phyloP scores from a whole-genome alignment of 2,797 vertebrate species.

The Huso huso region DNA sequence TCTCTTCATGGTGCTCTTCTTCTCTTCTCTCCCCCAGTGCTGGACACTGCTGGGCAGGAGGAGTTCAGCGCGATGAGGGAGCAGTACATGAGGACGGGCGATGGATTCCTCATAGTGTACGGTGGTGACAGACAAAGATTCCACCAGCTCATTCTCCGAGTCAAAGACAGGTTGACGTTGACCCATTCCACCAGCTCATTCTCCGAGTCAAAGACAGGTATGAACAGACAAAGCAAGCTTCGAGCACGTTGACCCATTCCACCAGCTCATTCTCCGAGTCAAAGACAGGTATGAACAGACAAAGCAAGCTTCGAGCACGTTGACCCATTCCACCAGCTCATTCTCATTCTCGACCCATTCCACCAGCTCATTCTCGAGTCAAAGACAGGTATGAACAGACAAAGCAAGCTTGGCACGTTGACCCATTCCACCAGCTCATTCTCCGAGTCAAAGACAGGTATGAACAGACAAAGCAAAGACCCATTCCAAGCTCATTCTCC shows the following conservation, averaged over 20 bases:
- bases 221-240: slow-evolving; percentile 81
- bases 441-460: too few relatives aligned
- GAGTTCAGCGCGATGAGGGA: slow-evolving; percentile 99
- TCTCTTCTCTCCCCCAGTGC: slow-evolving; percentile 53
- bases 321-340: slow-evolving; percentile 96
- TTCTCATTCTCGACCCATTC: slow-evolving; percentile 88
- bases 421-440: too few relatives aligned
- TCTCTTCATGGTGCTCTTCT: neutral
- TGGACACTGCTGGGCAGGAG: slow-evolving; percentile 96
- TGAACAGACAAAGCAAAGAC: too few relatives aligned
- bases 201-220: slow-evolving; percentile 96
- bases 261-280: too few relatives aligned
- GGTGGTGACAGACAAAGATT: slow-evolving; percentile 94
- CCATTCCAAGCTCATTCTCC: too few relatives aligned
- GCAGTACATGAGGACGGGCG: slow-evolving; percentile 97
- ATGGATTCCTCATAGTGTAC: slow-evolving; percentile 95
- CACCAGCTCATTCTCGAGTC: slow-evolving; percentile 95
- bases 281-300: too few relatives aligned
- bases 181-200: slow-evolving; percentile 95
- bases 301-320: too few relatives aligned
- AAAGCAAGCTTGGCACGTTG: slow-evolving; percentile 97
- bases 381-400: slow-evolving; percentile 91
- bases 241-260: too few relatives aligned
- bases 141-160: slow-evolving; percentile 93
- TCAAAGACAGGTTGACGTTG: slow-evolving; percentile 97